Evolutionary conservation across 2,888 invertebrate species (phyloP).

Genomic region (Diarsia rubi): DNA sequence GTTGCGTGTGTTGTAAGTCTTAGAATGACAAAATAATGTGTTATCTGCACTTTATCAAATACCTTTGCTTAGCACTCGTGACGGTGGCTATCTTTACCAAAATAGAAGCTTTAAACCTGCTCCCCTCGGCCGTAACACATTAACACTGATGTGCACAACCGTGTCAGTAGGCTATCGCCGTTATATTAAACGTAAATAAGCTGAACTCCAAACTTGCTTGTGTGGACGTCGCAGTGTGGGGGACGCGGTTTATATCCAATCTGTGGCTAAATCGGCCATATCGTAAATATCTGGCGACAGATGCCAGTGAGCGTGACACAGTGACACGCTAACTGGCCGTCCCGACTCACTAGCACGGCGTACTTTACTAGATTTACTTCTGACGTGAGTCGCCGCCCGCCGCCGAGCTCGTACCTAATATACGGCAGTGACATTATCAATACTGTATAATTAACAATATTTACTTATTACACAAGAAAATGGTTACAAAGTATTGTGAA

Average conservation of each 20-base stretch:
- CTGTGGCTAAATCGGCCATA: constrained; percentile 28
- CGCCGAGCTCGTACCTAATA: not conserved
- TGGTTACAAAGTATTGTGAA: not conserved
- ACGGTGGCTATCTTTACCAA: not conserved
- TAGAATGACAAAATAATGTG: not conserved
- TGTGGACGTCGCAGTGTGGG: not conserved
- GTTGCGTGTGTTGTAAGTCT: not conserved
- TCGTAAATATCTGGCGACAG: constrained; percentile 36
- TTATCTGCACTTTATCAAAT: not conserved
- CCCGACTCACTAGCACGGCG: not conserved
- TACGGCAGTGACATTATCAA: too few relatives aligned
- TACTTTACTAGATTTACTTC: constrained; percentile 13
- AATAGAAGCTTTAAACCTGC: not conserved
- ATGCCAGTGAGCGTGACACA: not conserved
- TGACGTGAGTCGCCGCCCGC: not conserved
- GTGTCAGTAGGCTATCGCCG: constrained; percentile 33
- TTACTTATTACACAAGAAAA: not conserved
- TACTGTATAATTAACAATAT: too few relatives aligned
- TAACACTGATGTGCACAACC: constrained; percentile 8
- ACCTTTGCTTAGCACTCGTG: not conserved
- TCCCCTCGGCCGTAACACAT: not conserved
- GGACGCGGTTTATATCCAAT: constrained; percentile 36
- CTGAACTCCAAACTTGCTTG: constrained; percentile 18
- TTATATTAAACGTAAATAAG: constrained; percentile 30
- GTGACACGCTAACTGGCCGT: constrained; percentile 6